Conservation (phyloP, 1,140 invertebrate genomes). For the Drosophila equinoxialis region DNA sequence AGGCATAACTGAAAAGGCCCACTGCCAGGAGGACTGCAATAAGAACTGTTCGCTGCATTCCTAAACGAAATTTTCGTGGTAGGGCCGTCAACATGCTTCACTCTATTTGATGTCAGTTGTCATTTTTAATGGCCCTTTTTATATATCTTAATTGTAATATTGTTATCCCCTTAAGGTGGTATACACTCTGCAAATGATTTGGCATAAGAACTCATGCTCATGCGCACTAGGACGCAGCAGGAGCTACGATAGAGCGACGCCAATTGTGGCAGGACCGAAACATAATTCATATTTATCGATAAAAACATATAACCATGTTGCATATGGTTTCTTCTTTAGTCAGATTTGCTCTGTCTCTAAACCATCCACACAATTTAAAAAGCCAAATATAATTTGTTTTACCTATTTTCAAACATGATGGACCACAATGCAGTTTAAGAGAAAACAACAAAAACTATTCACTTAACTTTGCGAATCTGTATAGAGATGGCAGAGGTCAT, state of each 20-base stretch:
- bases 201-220: not conserved
- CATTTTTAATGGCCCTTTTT: not conserved
- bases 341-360: not conserved
- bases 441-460: no score
- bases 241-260: not conserved
- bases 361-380: no score
- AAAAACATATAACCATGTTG: not conserved
- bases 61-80: conserved; percentile 70
- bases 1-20: conserved; percentile 74
- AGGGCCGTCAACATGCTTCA: conserved; percentile 68
- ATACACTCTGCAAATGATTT: conserved; percentile 1
- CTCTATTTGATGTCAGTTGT: not conserved
- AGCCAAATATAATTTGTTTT: no score
- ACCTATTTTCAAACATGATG: no score
- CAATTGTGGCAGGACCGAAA: not conserved
- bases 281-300: not conserved
- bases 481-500: no score
- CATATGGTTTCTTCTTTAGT: not conserved
- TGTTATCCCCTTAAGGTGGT: not conserved
- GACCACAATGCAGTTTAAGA: no score
- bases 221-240: not conserved
- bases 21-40: conserved; percentile 72
- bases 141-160: not conserved
- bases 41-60: conserved; percentile 71
- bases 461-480: no score